Base-by-base conservation (phyloP, 2,888 invertebrate species). In the Cephalotes varians region DNA sequence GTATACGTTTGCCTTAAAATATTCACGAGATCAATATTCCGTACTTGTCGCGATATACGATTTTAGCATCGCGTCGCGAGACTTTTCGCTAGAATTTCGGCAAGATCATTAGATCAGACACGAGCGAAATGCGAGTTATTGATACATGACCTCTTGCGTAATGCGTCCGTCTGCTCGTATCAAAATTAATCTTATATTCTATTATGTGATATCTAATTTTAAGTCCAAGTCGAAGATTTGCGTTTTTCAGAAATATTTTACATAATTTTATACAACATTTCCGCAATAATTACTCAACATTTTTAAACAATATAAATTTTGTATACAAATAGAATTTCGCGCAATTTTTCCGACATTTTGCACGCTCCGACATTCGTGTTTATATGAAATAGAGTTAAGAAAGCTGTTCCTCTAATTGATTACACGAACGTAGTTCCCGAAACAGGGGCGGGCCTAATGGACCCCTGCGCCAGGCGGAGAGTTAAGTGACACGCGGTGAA, bases 1-100 rank as follows among this genome's bases (percentile, higher is more conserved):
- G 28, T 47, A 62, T 71, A 76, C 77, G 82, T 77, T 67, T 65
- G 81, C 71, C 83, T 85, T 90, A 74, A 89, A 90, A 85, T 88
- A 89, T 89, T 90, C 89, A 90, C 58, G 54, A 76, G 90, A 88
- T 89, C 89, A 87, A 89, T 89, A 88, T 85, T 86, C 90, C 67
- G 64, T 84, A 77, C 87, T 86, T 77, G 86, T 82, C 87, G 86
- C 87, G 84, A 85, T 84, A 85, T 81, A 88, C 83, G 85, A 85
- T 85, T 81, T 81, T 76, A 40, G 56, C 67, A 60, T 28, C 40
- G 51, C 51, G 72, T 31, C 44, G 37, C 28, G 49, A 25, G 25
- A 25, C 49, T 80, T 62, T 37, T 49, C 49, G 25, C n/a, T 49
- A 51, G 25, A 80, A 60, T 77, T 76, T 80, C 54, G 72, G 58